Base-by-base conservation (phyloP, 2,888 invertebrate species). In the Cerastis rubricosa region DNA sequence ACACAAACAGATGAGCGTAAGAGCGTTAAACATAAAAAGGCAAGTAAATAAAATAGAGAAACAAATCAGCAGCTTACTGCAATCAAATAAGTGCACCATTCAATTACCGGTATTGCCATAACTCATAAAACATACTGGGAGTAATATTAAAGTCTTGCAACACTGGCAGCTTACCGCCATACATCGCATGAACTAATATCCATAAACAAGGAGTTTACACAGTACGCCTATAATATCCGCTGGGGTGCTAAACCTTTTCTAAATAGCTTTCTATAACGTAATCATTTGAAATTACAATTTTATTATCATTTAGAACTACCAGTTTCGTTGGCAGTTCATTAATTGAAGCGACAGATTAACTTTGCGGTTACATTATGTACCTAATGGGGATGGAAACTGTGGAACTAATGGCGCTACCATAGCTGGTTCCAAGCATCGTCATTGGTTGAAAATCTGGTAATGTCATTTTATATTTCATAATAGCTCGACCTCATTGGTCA, bases 281-380 rank as follows among this genome's bases (percentile, higher is more conserved):
- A 68, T 76, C n/a, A 76, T 84, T 78, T 81, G 5, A 73, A 86
- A 84, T 84, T 79, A 66, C 45, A 71, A 73, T 81, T 65, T 80
- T 77, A 74, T 72, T 72, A 40, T 80, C n/a, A 49, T 29, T 57
- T 19, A 11, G 19, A 67, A 43, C 45, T 67, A 29, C 45, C 22
- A 40, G 57, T 70, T 83, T 61, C 1, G 22, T 17, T 1, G 66
- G 51, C 19, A 45, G 25, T 61, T 57, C n/a, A 29, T 61, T 25
- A 59, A 63, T 49, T n/a, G 40, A 19, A 5, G 14, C 9, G 12
- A 70, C 45, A 57, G n/a, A 83, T 73, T 78, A 45, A 29, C 4
- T 45, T 25, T 71, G 57, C 29, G 12, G 57, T 69, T n/a, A 43
- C 25, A 22, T 40, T 47, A 40, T 25, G 22, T 49, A 49, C n/a